These are phyloP conservation scores for Cephalopachus bancanus DNA, from an alignment of 2,797 vertebrate species.

Conservation along the genomic window DNA sequence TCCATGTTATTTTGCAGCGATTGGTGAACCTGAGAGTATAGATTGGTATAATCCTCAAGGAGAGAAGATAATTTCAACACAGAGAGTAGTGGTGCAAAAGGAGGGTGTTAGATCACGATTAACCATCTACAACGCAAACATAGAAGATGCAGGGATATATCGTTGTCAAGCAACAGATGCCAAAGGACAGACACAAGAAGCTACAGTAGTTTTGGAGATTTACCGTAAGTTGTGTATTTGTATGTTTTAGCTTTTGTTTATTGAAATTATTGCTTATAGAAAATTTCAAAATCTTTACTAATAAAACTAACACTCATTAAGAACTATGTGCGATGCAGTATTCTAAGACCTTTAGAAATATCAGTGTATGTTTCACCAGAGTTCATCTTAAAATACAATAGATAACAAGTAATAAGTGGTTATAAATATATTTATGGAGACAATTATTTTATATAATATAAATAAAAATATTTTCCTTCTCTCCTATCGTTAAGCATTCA, in stretches of 20 bases:
- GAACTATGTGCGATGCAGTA: background rate
- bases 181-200: conserved; percentile 95
- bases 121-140: conserved; percentile 97
- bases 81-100: conserved; percentile 95
- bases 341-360: background rate
- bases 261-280: background rate
- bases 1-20: conserved; percentile 88
- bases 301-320: background rate
- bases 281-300: background rate
- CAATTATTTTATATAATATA: background rate
- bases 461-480: background rate
- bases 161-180: conserved; percentile 96
- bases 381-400: background rate
- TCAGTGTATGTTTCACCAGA: background rate
- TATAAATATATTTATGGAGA: background rate
- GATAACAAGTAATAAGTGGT: background rate
- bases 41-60: conserved; percentile 99
- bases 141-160: conserved; percentile 99
- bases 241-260: background rate
- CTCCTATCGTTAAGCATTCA: background rate
- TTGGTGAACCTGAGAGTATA: conserved; percentile 96
- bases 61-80: conserved; percentile 94
- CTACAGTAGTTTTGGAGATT: conserved; percentile 98
- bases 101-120: conserved; percentile 95
- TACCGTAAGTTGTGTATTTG: conserved; percentile 93